A percentile compares a stretch with the other conserved stretches of the same genome.
These are phyloP conservation scores for Caranx ignobilis DNA, from an alignment of 2,113 vertebrate species.

Conservation along the genomic window DNA sequence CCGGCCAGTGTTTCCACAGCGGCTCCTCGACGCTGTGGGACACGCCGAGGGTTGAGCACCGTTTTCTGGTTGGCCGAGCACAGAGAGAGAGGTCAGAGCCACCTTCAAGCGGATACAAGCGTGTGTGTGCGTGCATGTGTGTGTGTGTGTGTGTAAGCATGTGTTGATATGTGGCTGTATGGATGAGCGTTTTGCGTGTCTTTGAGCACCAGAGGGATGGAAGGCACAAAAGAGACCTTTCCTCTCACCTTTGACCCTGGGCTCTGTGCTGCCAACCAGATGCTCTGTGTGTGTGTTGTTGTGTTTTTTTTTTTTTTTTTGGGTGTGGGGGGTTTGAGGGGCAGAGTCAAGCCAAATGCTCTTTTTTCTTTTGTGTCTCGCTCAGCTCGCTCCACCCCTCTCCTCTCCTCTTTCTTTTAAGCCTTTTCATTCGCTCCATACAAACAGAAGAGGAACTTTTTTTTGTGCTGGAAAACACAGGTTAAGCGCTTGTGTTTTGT, in stretches of 20 bases:
- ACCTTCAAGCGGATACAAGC: constrained; percentile 70
- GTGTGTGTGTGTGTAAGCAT: not conserved
- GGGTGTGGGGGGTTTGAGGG: constrained; percentile 32
- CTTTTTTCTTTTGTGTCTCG: constrained; percentile 53
- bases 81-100: constrained; percentile 76
- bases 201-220: constrained; percentile 78
- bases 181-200: constrained; percentile 43
- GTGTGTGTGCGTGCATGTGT: constrained; percentile 36
- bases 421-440: constrained; percentile 69
- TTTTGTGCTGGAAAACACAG: constrained; percentile 72
- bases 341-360: constrained; percentile 47
- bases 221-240: constrained; percentile 84
- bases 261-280: constrained; percentile 79
- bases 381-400: constrained; percentile 48
- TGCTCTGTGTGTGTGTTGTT: constrained; percentile 12
- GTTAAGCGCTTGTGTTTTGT: constrained; percentile 78
- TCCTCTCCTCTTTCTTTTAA: constrained; percentile 43
- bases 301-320: not conserved
- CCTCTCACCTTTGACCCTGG: constrained; percentile 80
- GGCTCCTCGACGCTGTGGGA: constrained; percentile 64
- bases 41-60: constrained; percentile 56
- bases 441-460: constrained; percentile 70
- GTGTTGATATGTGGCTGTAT: constrained; percentile 47
- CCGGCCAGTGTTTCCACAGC: constrained; percentile 65
- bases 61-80: constrained; percentile 77